Percentiles rank a stretch among this genome's conserved stretches.
These are phyloP conservation scores for Enteromius viviparus DNA, from an alignment of 2,797 vertebrate genomes.

Conservation along the genomic window DNA sequence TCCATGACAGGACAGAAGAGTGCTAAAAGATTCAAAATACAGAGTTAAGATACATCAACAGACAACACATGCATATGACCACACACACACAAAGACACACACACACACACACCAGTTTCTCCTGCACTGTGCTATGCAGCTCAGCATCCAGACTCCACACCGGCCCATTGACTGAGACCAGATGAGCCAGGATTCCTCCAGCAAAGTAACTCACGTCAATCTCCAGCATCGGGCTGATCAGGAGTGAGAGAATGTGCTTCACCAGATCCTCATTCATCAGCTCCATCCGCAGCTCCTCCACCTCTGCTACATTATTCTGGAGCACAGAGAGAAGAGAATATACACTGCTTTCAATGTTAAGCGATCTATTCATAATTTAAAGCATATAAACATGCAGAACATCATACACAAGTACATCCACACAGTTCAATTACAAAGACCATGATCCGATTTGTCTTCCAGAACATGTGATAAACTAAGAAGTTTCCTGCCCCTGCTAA, in stretches of 20 bases:
- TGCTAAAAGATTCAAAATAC: slow-evolving; percentile 76
- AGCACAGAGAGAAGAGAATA: background rate
- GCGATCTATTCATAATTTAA: background rate
- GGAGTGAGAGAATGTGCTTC: slow-evolving; percentile 86
- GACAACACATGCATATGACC: background rate
- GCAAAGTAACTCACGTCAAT: slow-evolving; percentile 89
- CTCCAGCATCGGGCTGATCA: slow-evolving; percentile 85
- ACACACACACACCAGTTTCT: slow-evolving; percentile 82
- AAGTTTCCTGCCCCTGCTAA: background rate
- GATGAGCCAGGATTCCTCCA: slow-evolving; percentile 91
- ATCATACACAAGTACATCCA: background rate
- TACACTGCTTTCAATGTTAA: background rate
- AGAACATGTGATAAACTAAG: background rate
- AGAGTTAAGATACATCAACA: background rate
- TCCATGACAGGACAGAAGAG: slow-evolving; percentile 89
- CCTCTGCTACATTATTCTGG: slow-evolving; percentile 94
- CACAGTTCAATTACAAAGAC: background rate
- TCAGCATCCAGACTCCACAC: slow-evolving; percentile 84
- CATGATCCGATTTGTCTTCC: background rate
- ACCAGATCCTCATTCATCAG: slow-evolving; percentile 92
- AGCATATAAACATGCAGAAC: background rate
- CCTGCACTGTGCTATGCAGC: slow-evolving; percentile 79
- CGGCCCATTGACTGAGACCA: slow-evolving; percentile 85
- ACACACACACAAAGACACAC: background rate
- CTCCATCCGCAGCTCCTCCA: slow-evolving; percentile 86